Base-by-base conservation (phyloP, 1,140 invertebrate genomes). In the Palaemon carinicauda region DNA sequence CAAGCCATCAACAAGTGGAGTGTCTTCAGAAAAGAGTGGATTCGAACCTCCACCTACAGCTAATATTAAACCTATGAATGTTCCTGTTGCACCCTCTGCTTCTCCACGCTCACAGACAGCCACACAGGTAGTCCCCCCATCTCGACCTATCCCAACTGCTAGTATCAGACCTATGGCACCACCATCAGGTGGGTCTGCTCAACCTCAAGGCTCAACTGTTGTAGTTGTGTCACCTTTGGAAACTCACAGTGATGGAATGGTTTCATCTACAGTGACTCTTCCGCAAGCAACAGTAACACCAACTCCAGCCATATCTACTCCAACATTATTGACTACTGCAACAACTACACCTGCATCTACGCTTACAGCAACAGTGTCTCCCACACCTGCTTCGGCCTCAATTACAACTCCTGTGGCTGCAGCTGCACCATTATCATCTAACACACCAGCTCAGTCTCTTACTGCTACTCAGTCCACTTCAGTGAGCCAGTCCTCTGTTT, bases 41-140 rank as follows among this genome's bases (percentile, higher is more conserved):
- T 94, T 93, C 0, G 96, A 97, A 90, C 95, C 96, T 10, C 91
- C 92, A 14, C 96, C 96, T 0, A 96, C 95, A 15, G 97, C 97
- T 15, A 98, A 98, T 91, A 98, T 98, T 50, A 97, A 97, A 91
- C 97, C 97, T 0, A 97, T 98, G 95, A 95, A 97, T 17, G 96
- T 96, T 89, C 93, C 93, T 89, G 91, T 91, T 19, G 90, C 91
- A 41, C 75, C 89, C 15, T 65, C 89, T 89, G 53, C 89, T 90
- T 79, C 90, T 88, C 90, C 87, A 92, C 91, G 90, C 77, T 90
- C 91, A 80, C 91, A 90, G 89, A 91, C 88, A 52, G 90, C 91
- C 54, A 90, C 91, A 31, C 91, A 91, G 82, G 90, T 90, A n/a
- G 65, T 81, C 41, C 84, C 89, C 24, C 79, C 88, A n/a, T 88